phyloP scores from a whole-genome alignment of 1,140 invertebrate species.

The Lucilia cuprina region DNA sequence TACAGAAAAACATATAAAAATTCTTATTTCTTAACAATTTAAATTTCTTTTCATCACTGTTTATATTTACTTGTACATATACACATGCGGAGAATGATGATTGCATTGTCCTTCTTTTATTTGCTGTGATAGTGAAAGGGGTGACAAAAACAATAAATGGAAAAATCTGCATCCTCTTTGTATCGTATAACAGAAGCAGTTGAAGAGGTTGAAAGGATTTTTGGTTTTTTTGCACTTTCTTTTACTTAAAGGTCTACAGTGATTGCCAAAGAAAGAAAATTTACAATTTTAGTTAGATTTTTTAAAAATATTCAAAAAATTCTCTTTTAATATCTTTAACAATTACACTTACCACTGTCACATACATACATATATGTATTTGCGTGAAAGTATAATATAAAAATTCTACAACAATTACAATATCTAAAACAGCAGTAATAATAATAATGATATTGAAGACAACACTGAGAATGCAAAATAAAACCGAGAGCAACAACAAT shows the following conservation, averaged over 20 bases:
- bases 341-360: no score
- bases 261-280: no score
- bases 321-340: no score
- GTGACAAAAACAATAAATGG: background rate
- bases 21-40: no score
- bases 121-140: background rate
- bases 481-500: background rate
- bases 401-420: background rate
- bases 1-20: background rate
- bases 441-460: conserved; percentile 14
- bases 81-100: background rate
- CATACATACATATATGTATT: no score
- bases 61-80: no score
- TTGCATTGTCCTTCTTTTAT: conserved; percentile 6
- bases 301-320: no score
- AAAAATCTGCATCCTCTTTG: background rate
- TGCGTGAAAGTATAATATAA: background rate
- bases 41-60: no score
- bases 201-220: background rate
- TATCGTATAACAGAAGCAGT: background rate
- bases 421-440: background rate
- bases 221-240: background rate
- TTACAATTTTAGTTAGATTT: no score
- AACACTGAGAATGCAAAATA: background rate
- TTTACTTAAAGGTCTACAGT: background rate